Evolutionary conservation across 2,797 vertebrate species (phyloP).

Genomic region (Gymnocypris eckloni): DNA sequence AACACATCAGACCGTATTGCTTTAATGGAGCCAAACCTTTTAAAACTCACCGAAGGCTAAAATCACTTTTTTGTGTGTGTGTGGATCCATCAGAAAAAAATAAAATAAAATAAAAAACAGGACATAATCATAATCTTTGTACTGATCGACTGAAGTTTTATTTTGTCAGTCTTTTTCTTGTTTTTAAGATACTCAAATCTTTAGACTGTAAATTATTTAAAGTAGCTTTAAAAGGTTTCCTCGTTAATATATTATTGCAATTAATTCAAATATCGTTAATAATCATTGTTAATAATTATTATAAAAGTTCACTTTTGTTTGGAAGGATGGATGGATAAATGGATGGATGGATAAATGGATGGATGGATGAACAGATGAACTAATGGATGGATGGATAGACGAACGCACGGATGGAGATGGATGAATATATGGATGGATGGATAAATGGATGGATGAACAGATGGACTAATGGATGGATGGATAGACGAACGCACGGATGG

Average conservation of each 20-base stretch:
- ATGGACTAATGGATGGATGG: too few relatives aligned
- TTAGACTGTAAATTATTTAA: not conserved
- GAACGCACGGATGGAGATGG: too few relatives aligned
- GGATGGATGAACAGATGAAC: too few relatives aligned
- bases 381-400: too few relatives aligned
- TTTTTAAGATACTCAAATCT: not conserved
- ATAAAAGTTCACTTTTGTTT: not conserved
- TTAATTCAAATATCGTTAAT: too few relatives aligned
- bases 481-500: too few relatives aligned
- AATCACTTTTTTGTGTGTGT: conserved; percentile 74
- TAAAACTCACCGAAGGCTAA: conserved; percentile 74
- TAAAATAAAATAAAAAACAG: not conserved
- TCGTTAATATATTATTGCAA: not conserved
- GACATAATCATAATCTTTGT: not conserved
- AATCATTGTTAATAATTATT: too few relatives aligned
- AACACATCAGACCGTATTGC: conserved; percentile 78
- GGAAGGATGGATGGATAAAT: not conserved
- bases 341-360: too few relatives aligned
- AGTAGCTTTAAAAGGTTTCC: not conserved
- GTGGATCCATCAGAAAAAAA: conserved; percentile 24
- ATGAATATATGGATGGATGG: not conserved
- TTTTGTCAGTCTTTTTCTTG: not conserved
- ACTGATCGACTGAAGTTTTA: not conserved
- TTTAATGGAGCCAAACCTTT: conserved; percentile 78
- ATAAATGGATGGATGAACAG: too few relatives aligned